Conservation (phyloP, 1,140 invertebrate genomes). For the Latrodectus geometricus region DNA sequence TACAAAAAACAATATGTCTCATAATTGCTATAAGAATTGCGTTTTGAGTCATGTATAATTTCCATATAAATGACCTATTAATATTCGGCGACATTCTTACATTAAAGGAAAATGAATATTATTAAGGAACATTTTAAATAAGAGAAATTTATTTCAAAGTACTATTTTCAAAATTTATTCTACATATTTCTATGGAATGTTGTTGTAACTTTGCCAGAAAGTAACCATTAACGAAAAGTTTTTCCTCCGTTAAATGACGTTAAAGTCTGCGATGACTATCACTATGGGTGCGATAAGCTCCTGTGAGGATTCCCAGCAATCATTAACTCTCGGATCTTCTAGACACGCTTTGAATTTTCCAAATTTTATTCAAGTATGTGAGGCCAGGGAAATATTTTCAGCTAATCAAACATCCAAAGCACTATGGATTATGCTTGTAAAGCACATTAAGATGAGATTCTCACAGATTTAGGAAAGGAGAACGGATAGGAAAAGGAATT, state of each 20-base stretch:
- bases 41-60: no score
- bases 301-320: constrained; percentile 1
- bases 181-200: neutral
- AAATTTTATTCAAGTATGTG: constrained; percentile 19
- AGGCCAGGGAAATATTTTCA: neutral
- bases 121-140: no score
- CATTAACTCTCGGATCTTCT: constrained; percentile 31
- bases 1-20: no score
- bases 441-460: constrained; percentile 19
- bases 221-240: neutral
- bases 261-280: constrained; percentile 33
- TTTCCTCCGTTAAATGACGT: constrained; percentile 11
- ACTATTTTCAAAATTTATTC: no score
- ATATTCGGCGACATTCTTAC: no score
- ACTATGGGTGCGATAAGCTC: constrained; percentile 20
- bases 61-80: no score
- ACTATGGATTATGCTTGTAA: constrained; percentile 36
- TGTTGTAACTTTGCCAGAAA: constrained; percentile 4
- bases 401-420: constrained; percentile 39
- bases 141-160: no score
- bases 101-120: no score
- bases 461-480: constrained; percentile 25
- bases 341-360: constrained; percentile 2
- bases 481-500: constrained; percentile 1
- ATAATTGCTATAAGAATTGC: no score